Base-by-base conservation (phyloP, 1,140 invertebrate species). In the Drosophila novamexicana region DNA sequence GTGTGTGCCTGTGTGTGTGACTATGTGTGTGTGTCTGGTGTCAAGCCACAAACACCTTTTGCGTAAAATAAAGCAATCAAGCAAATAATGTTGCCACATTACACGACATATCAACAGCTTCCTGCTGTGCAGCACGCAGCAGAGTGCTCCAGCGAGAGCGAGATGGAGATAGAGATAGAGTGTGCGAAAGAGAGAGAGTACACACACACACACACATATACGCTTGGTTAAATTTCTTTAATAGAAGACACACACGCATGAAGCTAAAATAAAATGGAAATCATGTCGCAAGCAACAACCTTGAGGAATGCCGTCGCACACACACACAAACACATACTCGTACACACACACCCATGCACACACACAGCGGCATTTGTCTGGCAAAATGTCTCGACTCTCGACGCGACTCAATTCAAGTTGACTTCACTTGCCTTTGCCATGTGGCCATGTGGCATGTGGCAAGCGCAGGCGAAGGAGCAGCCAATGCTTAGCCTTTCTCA, bases 1-100 rank as follows among this genome's bases (percentile, higher is more conserved):
- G 37, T 54, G 37, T 44, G 10, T 76, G 56, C 68, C 50, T 22
- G 67, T 77, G 68, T 69, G 72, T 47, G 52, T 83, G 69, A 0
- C 22, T 22, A 2, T 83, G 69, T 65, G 59, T 56, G 61, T 65
- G 64, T 44, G 47, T 47, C 14, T 74, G 75, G 85, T 89, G 84
- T 89, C 84, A 89, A 90, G 53, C 84, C 84, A 90, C 84, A 89
- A 89, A 89, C 84, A 89, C 84, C 84, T 89, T 88, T 89, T 89
- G 84, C 84, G 84, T 89, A 89, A 89, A 89, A 89, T 89, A 89
- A 89, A 89, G 84, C 84, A 89, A 89, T 89, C 84, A 89, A 89
- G 84, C 84, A 89, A 89, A 89, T 89, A 89, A 89, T 89, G 84
- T 89, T 89, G 84, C 84, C 84, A 89, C 84, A 89, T 89, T 89